phyloP scores from a whole-genome alignment of 2,113 vertebrate genomes.

The Bufo bufo region DNA sequence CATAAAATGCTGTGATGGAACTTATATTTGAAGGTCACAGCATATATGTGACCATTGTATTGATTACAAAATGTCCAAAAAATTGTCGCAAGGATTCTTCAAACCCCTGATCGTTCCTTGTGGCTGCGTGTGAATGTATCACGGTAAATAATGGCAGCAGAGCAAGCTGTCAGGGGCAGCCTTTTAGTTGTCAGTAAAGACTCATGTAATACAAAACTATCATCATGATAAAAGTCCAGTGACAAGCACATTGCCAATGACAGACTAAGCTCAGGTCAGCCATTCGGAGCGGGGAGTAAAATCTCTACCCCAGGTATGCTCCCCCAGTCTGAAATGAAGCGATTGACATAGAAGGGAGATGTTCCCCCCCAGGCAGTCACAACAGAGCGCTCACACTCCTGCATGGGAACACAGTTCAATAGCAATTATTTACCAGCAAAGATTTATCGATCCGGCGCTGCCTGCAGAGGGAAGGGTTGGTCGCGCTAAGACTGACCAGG shows the following conservation, averaged over 20 bases:
- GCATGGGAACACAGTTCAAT: conserved; percentile 83
- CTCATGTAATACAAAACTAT: background rate
- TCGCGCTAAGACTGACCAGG: conserved; percentile 31
- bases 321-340: conserved; percentile 70
- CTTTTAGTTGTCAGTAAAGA: background rate
- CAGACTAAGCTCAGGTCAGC: background rate
- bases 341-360: conserved; percentile 75
- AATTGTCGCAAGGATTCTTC: background rate
- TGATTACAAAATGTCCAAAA: background rate
- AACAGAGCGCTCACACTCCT: conserved; percentile 85
- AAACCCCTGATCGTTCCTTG: background rate
- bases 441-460: conserved; percentile 79
- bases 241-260: background rate
- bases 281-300: conserved; percentile 65
- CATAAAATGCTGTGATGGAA: background rate
- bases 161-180: background rate
- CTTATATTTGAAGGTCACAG: background rate
- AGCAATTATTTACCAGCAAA: conserved; percentile 88
- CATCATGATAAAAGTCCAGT: background rate
- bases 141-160: background rate
- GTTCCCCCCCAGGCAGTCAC: conserved; percentile 81
- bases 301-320: conserved; percentile 73
- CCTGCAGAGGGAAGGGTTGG: conserved; percentile 66
- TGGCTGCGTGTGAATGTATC: background rate
- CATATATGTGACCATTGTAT: background rate